A percentile compares a stretch with the other conserved stretches of the same genome.
Conservation (phyloP, 2,888 invertebrate species). For the Linnaemya tessellans region DNA sequence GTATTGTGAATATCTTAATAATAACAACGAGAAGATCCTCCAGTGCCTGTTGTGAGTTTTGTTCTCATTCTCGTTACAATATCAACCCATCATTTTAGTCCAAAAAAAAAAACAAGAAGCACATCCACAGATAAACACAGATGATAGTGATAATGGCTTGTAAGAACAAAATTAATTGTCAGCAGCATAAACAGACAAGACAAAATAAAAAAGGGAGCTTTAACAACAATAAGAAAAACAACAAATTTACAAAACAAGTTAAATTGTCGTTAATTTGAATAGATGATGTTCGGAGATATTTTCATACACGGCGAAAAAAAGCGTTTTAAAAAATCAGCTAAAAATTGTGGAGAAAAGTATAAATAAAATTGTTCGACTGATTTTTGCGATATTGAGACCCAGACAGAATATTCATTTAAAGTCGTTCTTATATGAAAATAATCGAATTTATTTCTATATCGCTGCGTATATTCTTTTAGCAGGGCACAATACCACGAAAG, state of each 20-base stretch:
- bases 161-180: conserved; percentile 82
- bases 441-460: too few species aligned
- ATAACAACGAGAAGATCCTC: neutral
- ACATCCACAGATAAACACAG: conserved; percentile 74
- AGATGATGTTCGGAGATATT: conserved; percentile 12
- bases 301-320: conserved; percentile 40
- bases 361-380: too few species aligned
- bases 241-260: conserved; percentile 60
- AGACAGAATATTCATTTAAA: too few species aligned
- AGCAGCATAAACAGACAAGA: conserved; percentile 66
- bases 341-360: too few species aligned
- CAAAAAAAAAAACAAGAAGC: conserved; percentile 18
- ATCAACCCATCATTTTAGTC: conserved; percentile 54
- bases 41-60: conserved; percentile 25
- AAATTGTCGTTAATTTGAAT: neutral
- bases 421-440: too few species aligned
- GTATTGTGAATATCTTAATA: conserved; percentile 52
- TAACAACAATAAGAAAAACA: conserved; percentile 41
- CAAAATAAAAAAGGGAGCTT: conserved; percentile 17
- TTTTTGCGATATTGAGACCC: too few species aligned
- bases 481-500: too few species aligned
- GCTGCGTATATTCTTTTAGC: too few species aligned
- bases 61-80: conserved; percentile 43
- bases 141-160: conserved; percentile 81
- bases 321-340: too few species aligned